Evolutionary conservation across 1,140 invertebrate genomes (phyloP).

Genomic region (Lordiphosa stackelbergi): DNA sequence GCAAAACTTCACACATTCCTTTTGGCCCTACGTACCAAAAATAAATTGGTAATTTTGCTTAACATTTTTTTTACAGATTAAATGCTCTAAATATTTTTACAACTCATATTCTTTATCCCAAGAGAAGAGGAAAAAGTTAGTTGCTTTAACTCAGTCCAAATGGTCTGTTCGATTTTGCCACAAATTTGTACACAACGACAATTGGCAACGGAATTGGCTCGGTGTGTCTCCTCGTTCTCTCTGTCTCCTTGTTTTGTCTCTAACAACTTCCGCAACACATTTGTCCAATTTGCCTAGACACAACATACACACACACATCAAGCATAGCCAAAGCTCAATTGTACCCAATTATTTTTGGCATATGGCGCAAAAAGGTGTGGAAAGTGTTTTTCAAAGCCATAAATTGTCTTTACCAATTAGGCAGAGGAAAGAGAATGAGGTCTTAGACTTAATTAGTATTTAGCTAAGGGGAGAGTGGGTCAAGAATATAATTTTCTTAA

Average conservation of each 20-base stretch:
- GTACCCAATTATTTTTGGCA: constrained; percentile 65
- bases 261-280: constrained; percentile 71
- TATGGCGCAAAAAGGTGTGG: constrained; percentile 55
- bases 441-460: constrained; percentile 43
- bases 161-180: constrained; percentile 1
- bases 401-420: constrained; percentile 61
- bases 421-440: constrained; percentile 6
- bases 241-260: constrained; percentile 20
- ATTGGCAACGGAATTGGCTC: constrained; percentile 5
- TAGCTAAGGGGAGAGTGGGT: constrained; percentile 14
- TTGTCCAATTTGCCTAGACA: constrained; percentile 65
- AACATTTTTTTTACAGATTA: no score
- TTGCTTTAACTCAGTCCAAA: no score
- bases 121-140: no score
- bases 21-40: no score
- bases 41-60: no score
- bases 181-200: constrained; percentile 10
- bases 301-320: constrained; percentile 18
- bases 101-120: no score
- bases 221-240: not conserved
- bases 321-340: constrained; percentile 52
- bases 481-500: not conserved
- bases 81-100: no score
- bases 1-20: no score
- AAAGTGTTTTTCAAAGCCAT: constrained; percentile 63